A percentile compares a stretch with the other conserved stretches of the same genome.
These are phyloP conservation scores for Limnothrissa miodon DNA, from an alignment of 2,113 vertebrate genomes.

Conservation along the genomic window DNA sequence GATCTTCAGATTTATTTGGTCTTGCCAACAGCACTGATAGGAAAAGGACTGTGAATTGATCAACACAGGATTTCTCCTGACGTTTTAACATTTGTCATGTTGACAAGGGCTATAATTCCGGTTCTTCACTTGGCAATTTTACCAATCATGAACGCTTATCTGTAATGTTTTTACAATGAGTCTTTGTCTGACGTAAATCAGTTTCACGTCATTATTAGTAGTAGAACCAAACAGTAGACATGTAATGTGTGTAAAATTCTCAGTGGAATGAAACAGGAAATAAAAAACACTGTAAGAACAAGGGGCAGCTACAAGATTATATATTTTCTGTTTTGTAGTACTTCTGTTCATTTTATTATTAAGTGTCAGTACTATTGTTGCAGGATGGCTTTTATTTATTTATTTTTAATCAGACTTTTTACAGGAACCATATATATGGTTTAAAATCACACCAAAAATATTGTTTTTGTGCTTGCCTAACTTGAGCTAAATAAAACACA, in stretches of 20 bases:
- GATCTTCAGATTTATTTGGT: no score
- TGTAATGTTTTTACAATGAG: neutral
- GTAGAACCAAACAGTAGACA: neutral
- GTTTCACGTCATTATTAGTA: neutral
- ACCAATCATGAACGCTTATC: neutral
- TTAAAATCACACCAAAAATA: constrained; percentile 14
- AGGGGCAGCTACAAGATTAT: neutral
- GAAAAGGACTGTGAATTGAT: no score
- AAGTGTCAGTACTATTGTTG: neutral
- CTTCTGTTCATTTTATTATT: neutral
- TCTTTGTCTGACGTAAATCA: neutral
- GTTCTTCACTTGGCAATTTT: neutral
- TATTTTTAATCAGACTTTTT: neutral
- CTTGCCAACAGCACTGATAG: no score
- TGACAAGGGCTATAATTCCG: constrained; percentile 15
- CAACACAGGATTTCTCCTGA: no score
- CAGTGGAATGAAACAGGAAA: neutral
- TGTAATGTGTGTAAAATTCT: neutral
- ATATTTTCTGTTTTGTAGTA: neutral
- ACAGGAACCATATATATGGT: neutral
- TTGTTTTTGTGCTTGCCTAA: neutral
- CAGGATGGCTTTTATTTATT: neutral
- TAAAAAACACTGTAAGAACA: neutral
- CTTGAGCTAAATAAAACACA: neutral
- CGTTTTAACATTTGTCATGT: constrained; percentile 1